Conservation (phyloP, 2,797 vertebrate genomes). For the Adrianichthys oophorus region DNA sequence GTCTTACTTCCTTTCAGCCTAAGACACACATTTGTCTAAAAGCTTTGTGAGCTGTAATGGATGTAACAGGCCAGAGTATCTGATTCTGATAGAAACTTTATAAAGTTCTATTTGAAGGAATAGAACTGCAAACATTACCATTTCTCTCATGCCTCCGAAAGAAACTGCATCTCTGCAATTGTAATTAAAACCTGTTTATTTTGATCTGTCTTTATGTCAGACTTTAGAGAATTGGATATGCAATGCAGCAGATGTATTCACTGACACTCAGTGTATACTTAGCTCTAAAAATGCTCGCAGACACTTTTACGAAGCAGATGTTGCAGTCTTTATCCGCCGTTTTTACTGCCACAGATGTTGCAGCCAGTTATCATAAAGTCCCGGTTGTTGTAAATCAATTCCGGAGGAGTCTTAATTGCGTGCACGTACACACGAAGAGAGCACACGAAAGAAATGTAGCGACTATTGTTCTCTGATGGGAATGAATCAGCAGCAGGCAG, state of each 20-base stretch:
- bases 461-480: conserved; percentile 21
- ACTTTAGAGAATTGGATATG: neutral
- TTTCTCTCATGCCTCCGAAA: conserved; percentile 37
- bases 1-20: conserved; percentile 7
- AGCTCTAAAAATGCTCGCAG: conserved; percentile 16
- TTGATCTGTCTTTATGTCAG: conserved; percentile 1
- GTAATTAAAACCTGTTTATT: conserved; percentile 20
- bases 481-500: conserved; percentile 3
- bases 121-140: neutral
- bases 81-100: conserved; percentile 4
- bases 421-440: neutral
- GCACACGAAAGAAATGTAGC: conserved; percentile 34
- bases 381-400: conserved; percentile 31
- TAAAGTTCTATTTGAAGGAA: neutral
- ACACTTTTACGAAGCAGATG: conserved; percentile 50
- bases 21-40: conserved; percentile 12
- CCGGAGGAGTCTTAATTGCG: conserved; percentile 10
- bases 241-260: conserved; percentile 19
- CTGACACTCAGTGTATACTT: conserved; percentile 32
- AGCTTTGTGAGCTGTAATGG: conserved; percentile 27
- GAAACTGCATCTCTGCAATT: conserved; percentile 11
- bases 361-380: conserved; percentile 19
- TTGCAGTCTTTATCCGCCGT: conserved; percentile 19
- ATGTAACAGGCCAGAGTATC: conserved; percentile 38
- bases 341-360: conserved; percentile 49